Evolutionary conservation across 2,888 invertebrate species (phyloP).

Genomic region (Acrobasis suavella): DNA sequence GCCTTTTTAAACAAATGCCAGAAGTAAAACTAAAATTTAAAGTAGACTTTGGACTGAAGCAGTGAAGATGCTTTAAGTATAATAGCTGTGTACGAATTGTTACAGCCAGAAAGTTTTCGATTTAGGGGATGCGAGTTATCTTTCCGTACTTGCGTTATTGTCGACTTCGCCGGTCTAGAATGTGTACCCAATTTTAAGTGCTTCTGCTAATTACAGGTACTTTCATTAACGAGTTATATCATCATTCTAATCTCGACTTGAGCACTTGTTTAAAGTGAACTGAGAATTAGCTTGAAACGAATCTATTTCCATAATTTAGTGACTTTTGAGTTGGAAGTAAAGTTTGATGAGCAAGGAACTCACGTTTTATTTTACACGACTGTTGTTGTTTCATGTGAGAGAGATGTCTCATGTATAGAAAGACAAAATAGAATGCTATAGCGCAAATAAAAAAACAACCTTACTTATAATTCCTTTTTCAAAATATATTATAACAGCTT

Average conservation of each 20-base stretch:
- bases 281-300: conserved; percentile 16
- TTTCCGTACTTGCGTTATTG: not conserved
- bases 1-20: too few species aligned
- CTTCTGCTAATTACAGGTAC: conserved; percentile 66
- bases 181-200: conserved; percentile 65
- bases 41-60: too few species aligned
- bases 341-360: not conserved
- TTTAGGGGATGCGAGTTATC: not conserved
- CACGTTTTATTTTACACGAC: not conserved
- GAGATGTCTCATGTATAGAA: too few species aligned
- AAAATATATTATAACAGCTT: too few species aligned
- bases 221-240: conserved; percentile 66
- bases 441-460: too few species aligned
- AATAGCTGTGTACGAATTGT: too few species aligned
- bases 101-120: too few species aligned
- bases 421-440: too few species aligned
- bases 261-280: conserved; percentile 48
- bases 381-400: not conserved
- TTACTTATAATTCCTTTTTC: too few species aligned
- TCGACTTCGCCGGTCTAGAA: conserved; percentile 35
- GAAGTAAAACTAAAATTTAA: too few species aligned
- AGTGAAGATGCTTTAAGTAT: too few species aligned
- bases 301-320: conserved; percentile 14
- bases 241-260: conserved; percentile 53
- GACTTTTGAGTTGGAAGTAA: conserved; percentile 1